phyloP scores from a whole-genome alignment of 2,113 vertebrate genomes.

The Plotosus lineatus region DNA sequence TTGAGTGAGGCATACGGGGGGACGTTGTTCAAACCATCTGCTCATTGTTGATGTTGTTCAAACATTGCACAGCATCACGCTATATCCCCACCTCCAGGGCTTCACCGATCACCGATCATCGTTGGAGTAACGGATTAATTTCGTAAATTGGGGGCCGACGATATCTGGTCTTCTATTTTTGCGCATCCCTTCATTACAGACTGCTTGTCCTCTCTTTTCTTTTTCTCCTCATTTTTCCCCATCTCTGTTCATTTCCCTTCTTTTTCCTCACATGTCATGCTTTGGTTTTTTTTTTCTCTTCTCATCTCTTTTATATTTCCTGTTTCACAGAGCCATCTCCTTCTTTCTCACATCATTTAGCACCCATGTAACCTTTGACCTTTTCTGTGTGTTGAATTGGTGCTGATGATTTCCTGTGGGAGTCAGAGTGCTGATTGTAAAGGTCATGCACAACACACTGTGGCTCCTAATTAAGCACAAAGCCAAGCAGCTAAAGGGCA shows the following conservation, averaged over 20 bases:
- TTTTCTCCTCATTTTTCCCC: not conserved
- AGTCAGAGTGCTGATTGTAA: constrained; percentile 4
- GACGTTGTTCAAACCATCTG: no score
- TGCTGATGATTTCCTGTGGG: constrained; percentile 15
- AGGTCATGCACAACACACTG: constrained; percentile 11
- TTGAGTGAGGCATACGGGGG: no score
- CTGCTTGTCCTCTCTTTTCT: not conserved
- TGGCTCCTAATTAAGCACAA: constrained; percentile 21
- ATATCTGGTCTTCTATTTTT: no score
- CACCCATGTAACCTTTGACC: constrained; percentile 20
- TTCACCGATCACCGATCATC: no score
- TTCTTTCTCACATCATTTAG: constrained; percentile 5
- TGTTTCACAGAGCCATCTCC: not conserved
- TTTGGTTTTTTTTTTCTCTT: not conserved
- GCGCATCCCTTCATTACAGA: no score
- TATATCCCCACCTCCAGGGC: no score
- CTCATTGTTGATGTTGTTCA: no score
- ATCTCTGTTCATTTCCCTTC: not conserved
- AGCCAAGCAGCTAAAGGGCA: constrained; percentile 19
- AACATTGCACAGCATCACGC: no score
- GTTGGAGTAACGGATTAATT: no score
- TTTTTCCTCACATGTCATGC: no score
- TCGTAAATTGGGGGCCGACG: no score
- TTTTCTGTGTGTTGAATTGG: constrained; percentile 8
- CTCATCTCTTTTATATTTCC: no score